Evolutionary conservation across 92 coral and sea anemone species (phyloP), one percentile per base, ranked within the genome.

Genomic region (Anthopleura xanthogrammica): DNA sequence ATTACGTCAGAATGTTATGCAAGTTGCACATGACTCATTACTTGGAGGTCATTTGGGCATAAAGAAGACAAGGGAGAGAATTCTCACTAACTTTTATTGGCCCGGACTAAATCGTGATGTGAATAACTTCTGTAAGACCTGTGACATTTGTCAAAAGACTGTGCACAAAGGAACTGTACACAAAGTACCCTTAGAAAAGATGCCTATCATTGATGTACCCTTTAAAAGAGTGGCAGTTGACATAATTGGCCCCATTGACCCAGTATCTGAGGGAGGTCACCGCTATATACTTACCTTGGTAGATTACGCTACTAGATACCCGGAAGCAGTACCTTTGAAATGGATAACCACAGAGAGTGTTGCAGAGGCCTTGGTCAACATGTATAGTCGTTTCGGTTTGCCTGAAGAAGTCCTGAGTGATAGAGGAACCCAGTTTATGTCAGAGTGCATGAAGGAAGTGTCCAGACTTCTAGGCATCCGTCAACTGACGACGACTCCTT

Each of bases 401-500:
- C 89, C 87, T 0, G 93, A 84, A 23, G 91, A 91, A 24, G 77
- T 91, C 23, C 80, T 91, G 10, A 82, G 89, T 65, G 94, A 91
- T 60, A 14, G 83, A 8, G 94, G 91, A 12, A 78, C 84, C 16
- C 89, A 88, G 85, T 85, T 91, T 48, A 77, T 85, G 13, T 85
- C 87, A 2, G 89, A 88, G 5, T 88, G 89, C 48, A 87, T 90
- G 90, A 79, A 83, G 29, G 86, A 86, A n/a, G 88, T 87, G 10
- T 68, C 86, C 2, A 74, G 79, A 9, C 52, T 87, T 24, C 80
- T 84, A 52, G 82, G 87, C 23, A 90, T 90, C 14, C 84, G 79
- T 75, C 82, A 87, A 50, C 12, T 87, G 23, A 52, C 80, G 0
- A 84, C 87, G 9, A 87, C 91, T 7, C 84, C 91, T 2, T 78